phyloP scores from a whole-genome alignment of 2,113 vertebrate genomes.

The Pedetes capensis region DNA sequence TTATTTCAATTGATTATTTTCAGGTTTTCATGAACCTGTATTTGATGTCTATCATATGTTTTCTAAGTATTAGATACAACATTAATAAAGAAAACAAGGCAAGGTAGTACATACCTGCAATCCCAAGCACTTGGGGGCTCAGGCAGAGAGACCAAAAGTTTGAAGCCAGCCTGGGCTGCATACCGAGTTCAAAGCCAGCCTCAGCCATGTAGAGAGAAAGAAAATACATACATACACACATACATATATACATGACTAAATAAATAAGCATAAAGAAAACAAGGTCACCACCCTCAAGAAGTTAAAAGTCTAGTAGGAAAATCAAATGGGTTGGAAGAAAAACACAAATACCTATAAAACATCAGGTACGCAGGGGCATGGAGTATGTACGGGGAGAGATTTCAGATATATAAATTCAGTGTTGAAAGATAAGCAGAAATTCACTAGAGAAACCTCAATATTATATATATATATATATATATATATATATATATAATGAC shows the following conservation, averaged over 20 bases:
- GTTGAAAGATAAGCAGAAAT: constrained; percentile 18
- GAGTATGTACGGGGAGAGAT: neutral
- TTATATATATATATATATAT: neutral
- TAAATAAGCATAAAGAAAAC: constrained; percentile 12
- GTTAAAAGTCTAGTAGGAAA: constrained; percentile 33
- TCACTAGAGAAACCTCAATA: neutral
- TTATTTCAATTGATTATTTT: constrained; percentile 35
- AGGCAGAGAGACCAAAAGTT: neutral
- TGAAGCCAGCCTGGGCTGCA: neutral
- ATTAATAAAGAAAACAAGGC: constrained; percentile 16
- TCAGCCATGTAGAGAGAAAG: too few species aligned
- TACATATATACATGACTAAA: too few species aligned
- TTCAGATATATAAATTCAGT: neutral
- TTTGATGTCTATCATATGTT: neutral
- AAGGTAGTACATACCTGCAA: neutral
- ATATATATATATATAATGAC: too few species aligned
- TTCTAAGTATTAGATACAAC: neutral
- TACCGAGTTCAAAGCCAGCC: too few species aligned
- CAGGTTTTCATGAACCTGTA: neutral
- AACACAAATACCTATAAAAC: neutral
- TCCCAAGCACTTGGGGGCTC: neutral
- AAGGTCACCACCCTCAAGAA: neutral
- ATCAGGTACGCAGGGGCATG: neutral
- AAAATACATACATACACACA: too few species aligned
- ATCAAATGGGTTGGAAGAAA: neutral